Evolutionary conservation across 2,797 vertebrate genomes (phyloP).

Genomic region (Ceyx erithaca): DNA sequence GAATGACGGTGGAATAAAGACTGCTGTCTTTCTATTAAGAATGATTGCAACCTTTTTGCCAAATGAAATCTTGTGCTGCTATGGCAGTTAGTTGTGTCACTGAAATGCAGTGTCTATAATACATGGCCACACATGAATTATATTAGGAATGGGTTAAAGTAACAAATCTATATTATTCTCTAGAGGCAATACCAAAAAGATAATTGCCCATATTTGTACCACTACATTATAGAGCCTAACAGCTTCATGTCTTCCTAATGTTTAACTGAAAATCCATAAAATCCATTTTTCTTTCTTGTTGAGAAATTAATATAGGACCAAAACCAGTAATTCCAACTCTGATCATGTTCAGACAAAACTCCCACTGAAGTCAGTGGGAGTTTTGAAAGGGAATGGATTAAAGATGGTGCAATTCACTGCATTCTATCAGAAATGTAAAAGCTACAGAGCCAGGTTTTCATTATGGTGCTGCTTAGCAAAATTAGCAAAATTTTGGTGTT

Average conservation of each 20-base stretch:
- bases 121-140: conserved; percentile 45
- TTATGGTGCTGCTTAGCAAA: conserved; percentile 35
- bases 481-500: conserved; percentile 1
- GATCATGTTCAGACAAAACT: conserved; percentile 47
- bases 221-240: conserved; percentile 58
- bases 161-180: conserved; percentile 64
- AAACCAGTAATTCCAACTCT: conserved; percentile 13
- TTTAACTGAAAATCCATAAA: conserved; percentile 78
- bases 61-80: conserved; percentile 48
- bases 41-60: conserved; percentile 52
- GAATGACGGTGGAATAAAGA: not conserved
- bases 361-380: conserved; percentile 6
- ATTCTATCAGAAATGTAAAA: not conserved
- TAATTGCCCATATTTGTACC: conserved; percentile 73
- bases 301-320: conserved; percentile 68
- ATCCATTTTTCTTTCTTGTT: conserved; percentile 54
- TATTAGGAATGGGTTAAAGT: conserved; percentile 71
- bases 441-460: not conserved
- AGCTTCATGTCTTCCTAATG: conserved; percentile 71
- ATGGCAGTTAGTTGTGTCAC: conserved; percentile 22
- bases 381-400: conserved; percentile 44
- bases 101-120: not conserved
- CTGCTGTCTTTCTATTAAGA: not conserved
- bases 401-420: not conserved
- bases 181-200: conserved; percentile 62